A percentile compares a stretch with the other conserved stretches of the same genome.
phyloP scores from a whole-genome alignment of 1,140 invertebrate genomes.

The Ceratina japonica region DNA sequence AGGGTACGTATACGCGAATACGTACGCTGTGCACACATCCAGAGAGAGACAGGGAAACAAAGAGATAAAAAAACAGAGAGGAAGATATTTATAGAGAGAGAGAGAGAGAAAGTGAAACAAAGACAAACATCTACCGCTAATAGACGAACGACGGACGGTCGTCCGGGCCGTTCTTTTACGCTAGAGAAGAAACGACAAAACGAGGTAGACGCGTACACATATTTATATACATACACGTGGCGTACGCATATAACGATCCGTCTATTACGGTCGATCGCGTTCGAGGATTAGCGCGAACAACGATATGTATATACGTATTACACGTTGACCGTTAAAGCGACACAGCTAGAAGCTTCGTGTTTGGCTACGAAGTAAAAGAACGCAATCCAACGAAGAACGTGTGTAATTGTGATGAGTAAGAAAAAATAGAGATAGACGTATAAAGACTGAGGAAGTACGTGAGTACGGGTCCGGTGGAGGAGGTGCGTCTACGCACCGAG shows the following conservation, averaged over 20 bases:
- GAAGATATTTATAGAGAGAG: constrained; percentile 17
- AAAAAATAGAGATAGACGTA: neutral
- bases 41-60: neutral
- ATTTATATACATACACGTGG: constrained; percentile 38
- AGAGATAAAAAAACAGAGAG: neutral
- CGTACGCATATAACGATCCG: constrained; percentile 36
- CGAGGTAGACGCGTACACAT: neutral
- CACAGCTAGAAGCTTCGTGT: constrained; percentile 75
- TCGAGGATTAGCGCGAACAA: constrained; percentile 21
- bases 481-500: constrained; percentile 34
- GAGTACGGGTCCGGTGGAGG: constrained; percentile 36
- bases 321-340: constrained; percentile 74
- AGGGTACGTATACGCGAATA: constrained; percentile 11
- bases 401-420: constrained; percentile 47
- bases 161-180: constrained; percentile 56
- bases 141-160: constrained; percentile 66
- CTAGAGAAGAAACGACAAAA: constrained; percentile 48
- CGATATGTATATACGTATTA: constrained; percentile 39
- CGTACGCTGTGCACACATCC: constrained; percentile 11
- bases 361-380: constrained; percentile 63
- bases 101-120: constrained; percentile 34
- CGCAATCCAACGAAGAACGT: constrained; percentile 51
- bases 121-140: constrained; percentile 75
- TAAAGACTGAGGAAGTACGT: constrained; percentile 23
- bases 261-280: constrained; percentile 11